Base-by-base conservation (phyloP, 2,113 vertebrate species). In the Poeciliopsis occidentalis region DNA sequence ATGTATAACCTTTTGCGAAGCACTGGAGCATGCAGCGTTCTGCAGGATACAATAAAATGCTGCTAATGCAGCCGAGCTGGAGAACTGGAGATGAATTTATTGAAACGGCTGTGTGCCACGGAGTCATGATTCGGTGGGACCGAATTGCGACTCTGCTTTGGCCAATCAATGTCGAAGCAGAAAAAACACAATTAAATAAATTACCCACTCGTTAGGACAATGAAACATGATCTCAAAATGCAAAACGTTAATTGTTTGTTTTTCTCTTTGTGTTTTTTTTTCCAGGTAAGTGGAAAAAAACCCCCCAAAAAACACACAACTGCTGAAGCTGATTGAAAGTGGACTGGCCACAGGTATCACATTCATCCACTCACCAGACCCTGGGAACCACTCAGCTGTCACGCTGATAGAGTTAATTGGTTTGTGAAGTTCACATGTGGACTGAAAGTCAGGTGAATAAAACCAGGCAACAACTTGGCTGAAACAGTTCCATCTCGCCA, bases 211-310 rank as follows among this genome's bases (percentile, higher is more conserved):
- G n/a, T 66, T 5, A 1, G 72, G 64, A 67, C 78, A 68, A 77
- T 81, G 72, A 37, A 27, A 71, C 67, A 39, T 30, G 54, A 54
- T 13, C 63, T 79, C 34, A 72, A 68, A 79, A 81, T 84, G 31
- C 64, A 75, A 76, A 29, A 57, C 60, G 64, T 81, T 8, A 78
- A 90, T 72, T 81, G 51, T 78, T 78, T 79, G 64, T 73, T 64
- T 64, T 79, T 24, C 66, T 86, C 61, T 82, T 68, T 79, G 69
- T 61, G 76, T 54, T 78, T 88, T 78, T 88, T 78, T 84, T 64
- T 83, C 62, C 87, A 94, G 93, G 93, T 95, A 95, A 95, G 94
- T 93, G 84, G 86, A 85, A 34, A 8, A 7, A 7, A 1, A 29
- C 29, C 27, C 27, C 27, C 27, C 27, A 31, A 32, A 8, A 32